Conservation (phyloP, 2,113 vertebrate genomes). For the Trichechus manatus region DNA sequence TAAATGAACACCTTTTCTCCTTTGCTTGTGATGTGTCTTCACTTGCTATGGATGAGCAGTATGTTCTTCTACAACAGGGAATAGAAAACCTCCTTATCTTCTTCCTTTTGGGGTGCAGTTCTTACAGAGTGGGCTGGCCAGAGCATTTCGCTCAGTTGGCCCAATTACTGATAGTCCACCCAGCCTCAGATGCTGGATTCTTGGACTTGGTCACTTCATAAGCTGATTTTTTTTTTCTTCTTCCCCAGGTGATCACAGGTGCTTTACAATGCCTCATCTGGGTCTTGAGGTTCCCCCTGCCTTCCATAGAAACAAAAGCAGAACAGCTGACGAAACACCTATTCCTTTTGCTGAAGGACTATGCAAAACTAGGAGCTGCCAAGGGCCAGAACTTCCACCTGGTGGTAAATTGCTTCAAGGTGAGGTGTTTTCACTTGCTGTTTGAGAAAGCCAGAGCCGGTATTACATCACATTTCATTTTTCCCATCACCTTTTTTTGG, state of each 20-base stretch:
- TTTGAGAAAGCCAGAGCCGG: background rate
- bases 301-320: slow-evolving; percentile 88
- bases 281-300: slow-evolving; percentile 95
- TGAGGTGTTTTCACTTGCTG: slow-evolving; percentile 81
- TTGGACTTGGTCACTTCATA: background rate
- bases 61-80: background rate
- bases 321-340: slow-evolving; percentile 92
- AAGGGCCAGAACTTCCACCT: slow-evolving; percentile 96
- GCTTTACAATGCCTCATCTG: slow-evolving; percentile 93
- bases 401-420: slow-evolving; percentile 98
- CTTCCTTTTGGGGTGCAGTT: accelerated
- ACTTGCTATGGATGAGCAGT: background rate
- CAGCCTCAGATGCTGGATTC: background rate
- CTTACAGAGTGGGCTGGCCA: background rate
- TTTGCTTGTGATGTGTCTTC: background rate
- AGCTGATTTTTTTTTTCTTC: background rate
- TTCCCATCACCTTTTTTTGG: background rate
- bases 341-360: slow-evolving; percentile 96
- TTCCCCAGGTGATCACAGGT: slow-evolving; percentile 94
- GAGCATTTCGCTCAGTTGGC: background rate
- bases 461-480: background rate
- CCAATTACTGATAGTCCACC: accelerated
- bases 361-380: slow-evolving; percentile 94
- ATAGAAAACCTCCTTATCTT: background rate
- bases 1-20: background rate